These are phyloP conservation scores for Diorhabda elongata DNA, from an alignment of 1,140 invertebrate genomes.

Conservation along the genomic window DNA sequence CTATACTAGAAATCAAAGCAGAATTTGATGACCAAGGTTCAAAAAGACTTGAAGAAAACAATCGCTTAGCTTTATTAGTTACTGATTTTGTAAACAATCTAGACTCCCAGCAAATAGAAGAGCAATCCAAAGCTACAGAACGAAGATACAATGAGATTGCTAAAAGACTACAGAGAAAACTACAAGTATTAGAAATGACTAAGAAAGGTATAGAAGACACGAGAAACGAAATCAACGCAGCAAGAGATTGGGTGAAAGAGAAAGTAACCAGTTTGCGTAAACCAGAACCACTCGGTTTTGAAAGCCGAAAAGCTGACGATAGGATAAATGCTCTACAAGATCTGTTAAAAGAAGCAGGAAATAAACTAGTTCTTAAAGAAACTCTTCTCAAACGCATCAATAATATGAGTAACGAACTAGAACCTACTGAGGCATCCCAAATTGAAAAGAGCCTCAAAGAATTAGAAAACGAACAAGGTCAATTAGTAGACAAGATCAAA, in stretches of 20 bases:
- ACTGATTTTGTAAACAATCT: conserved; percentile 77
- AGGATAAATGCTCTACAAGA: conserved; percentile 66
- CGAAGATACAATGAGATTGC: conserved; percentile 75
- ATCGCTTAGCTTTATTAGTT: conserved; percentile 63
- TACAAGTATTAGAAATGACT: conserved; percentile 73
- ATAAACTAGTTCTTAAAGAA: conserved; percentile 76
- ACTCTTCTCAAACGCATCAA: conserved; percentile 76
- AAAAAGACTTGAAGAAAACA: conserved; percentile 62
- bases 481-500: conserved; percentile 65
- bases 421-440: conserved; percentile 69
- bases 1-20: conserved; percentile 61
- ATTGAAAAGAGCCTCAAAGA: conserved; percentile 63
- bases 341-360: conserved; percentile 77
- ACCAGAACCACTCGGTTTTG: conserved; percentile 66
- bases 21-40: conserved; percentile 70
- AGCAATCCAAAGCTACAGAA: conserved; percentile 76
- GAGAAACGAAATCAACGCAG: conserved; percentile 67
- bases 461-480: conserved; percentile 65
- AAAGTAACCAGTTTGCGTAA: conserved; percentile 65
- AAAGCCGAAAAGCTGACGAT: conserved; percentile 70
- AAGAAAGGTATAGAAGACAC: conserved; percentile 75
- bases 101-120: conserved; percentile 87
- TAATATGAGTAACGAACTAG: conserved; percentile 80
- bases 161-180: conserved; percentile 78
- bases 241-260: conserved; percentile 75